phyloP scores from a whole-genome alignment of 2,113 vertebrate species.

The Vulpes vulpes region DNA sequence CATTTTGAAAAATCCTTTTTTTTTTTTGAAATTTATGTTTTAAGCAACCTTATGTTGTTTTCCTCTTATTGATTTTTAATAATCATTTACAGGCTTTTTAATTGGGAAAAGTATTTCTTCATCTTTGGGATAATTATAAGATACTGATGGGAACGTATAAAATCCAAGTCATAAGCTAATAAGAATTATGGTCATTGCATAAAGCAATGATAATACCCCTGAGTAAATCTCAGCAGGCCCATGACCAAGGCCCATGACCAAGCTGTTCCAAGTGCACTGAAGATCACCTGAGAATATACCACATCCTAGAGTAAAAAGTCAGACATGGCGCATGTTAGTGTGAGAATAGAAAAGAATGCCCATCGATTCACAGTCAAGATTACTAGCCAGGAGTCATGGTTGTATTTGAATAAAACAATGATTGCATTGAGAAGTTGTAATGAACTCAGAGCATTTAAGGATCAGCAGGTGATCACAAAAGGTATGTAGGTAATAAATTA shows the following conservation, averaged over 20 bases:
- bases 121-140: not conserved
- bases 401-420: not conserved
- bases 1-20: not conserved
- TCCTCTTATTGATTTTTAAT: not conserved
- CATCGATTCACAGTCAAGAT: not conserved
- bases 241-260: not conserved
- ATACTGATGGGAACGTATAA: not conserved
- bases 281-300: not conserved
- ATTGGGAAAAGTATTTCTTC: not conserved
- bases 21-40: not conserved
- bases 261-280: not conserved
- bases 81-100: not conserved
- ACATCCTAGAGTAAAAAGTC: not conserved
- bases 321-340: too few relatives aligned
- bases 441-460: not conserved
- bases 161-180: not conserved
- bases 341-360: not conserved
- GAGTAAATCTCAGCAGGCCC: not conserved
- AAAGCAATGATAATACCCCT: not conserved
- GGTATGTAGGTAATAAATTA: not conserved
- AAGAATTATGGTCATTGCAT: not conserved
- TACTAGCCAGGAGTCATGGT: too few relatives aligned
- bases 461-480: not conserved
- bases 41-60: not conserved
- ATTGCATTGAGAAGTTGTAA: not conserved